Conservation (phyloP, 2,888 invertebrate genomes). For the Tenthredo scrophulariae region DNA sequence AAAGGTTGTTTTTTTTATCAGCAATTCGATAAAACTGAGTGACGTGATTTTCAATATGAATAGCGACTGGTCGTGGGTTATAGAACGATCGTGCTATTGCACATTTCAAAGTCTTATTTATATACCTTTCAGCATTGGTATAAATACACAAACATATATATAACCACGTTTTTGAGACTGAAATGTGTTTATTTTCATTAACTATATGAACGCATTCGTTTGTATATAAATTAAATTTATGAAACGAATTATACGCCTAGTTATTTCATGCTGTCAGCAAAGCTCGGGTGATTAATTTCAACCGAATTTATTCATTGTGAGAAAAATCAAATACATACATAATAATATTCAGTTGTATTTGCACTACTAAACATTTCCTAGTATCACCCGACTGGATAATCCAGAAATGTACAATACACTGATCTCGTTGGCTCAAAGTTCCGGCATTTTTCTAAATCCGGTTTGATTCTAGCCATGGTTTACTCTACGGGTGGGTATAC, state of each 20-base stretch:
- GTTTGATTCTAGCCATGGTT: background rate
- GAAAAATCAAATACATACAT: background rate
- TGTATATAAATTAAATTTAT: background rate
- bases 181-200: background rate
- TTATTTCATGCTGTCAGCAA: background rate
- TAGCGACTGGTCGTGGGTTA: background rate
- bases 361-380: background rate
- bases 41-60: background rate
- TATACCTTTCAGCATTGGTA: background rate
- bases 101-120: background rate
- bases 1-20: background rate
- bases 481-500: background rate
- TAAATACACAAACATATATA: background rate
- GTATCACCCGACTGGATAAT: background rate
- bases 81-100: background rate
- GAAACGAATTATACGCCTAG: background rate
- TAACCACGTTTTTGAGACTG: background rate
- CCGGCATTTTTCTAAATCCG: background rate
- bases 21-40: background rate
- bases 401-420: background rate
- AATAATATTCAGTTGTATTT: background rate
- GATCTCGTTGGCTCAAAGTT: background rate
- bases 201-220: background rate
- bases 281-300: background rate
- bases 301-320: background rate